Conservation (phyloP, 2,797 vertebrate genomes). For the Onychomys arenicola region DNA sequence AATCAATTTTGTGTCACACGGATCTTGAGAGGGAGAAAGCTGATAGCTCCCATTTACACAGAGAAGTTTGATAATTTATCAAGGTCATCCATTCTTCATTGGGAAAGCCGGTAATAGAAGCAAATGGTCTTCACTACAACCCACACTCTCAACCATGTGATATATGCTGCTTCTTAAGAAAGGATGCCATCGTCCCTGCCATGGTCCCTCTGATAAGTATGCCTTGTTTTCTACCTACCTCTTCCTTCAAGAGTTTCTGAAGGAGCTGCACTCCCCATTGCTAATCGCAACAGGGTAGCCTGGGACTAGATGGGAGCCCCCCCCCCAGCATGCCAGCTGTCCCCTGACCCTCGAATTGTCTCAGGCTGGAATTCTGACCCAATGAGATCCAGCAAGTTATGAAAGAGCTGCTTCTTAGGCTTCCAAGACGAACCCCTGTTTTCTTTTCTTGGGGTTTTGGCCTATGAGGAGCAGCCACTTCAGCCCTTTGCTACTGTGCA, state of each 20-base stretch:
- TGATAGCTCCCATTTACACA: background rate
- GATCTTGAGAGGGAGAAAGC: background rate
- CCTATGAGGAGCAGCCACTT: background rate
- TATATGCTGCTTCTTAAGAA: background rate
- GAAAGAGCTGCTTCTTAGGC: background rate
- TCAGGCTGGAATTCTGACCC: background rate
- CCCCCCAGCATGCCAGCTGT: background rate
- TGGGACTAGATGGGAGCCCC: background rate
- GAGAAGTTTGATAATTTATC: background rate
- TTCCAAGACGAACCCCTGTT: background rate
- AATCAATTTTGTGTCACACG: background rate
- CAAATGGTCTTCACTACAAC: too few relatives aligned
- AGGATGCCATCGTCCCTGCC: background rate
- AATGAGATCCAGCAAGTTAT: background rate
- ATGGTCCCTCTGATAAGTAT: too few relatives aligned
- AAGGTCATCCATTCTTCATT: background rate
- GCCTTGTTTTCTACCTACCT: background rate
- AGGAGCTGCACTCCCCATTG: background rate
- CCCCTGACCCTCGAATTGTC: background rate
- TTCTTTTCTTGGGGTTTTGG: background rate
- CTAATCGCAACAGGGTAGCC: background rate
- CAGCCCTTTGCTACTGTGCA: background rate
- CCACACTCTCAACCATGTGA: background rate
- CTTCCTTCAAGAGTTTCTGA: background rate
- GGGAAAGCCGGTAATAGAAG: background rate